A percentile compares a stretch with the other conserved stretches of the same genome.
Evolutionary conservation across 2,888 invertebrate genomes (phyloP).

Genomic region (Agrochola lychnidis): DNA sequence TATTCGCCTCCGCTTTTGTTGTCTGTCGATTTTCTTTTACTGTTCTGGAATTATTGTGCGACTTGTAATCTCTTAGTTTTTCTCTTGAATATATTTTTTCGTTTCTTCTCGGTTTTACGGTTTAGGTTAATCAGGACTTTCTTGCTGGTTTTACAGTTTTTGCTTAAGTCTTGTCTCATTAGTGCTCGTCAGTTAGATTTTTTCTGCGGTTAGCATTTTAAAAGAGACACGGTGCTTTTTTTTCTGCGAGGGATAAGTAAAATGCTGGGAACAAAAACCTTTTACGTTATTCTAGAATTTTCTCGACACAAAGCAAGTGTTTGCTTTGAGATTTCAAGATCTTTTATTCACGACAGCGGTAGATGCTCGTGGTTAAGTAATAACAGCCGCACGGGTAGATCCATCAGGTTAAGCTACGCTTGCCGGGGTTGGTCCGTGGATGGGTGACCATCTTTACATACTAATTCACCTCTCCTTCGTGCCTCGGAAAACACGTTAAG

Average conservation of each 20-base stretch:
- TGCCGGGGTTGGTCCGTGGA: too few relatives aligned
- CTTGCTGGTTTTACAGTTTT: conserved; percentile 35
- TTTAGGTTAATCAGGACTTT: conserved; percentile 27
- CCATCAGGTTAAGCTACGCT: too few relatives aligned
- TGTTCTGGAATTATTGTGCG: conserved; percentile 47
- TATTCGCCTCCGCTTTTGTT: conserved; percentile 34
- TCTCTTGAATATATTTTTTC: conserved; percentile 44
- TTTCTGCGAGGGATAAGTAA: conserved; percentile 24
- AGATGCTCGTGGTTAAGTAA: not conserved
- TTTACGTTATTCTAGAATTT: conserved; percentile 11
- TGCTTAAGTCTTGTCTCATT: conserved; percentile 40
- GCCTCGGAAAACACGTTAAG: too few relatives aligned
- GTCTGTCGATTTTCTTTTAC: conserved; percentile 48
- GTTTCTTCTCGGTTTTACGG: conserved; percentile 27
- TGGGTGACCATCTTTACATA: too few relatives aligned
- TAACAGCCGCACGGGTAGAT: too few relatives aligned
- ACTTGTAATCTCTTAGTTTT: conserved; percentile 53
- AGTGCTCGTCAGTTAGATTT: conserved; percentile 33
- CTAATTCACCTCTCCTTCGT: too few relatives aligned
- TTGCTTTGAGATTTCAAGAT: conserved; percentile 11
- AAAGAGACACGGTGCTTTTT: conserved; percentile 19
- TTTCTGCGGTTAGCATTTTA: conserved; percentile 37
- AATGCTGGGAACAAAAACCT: conserved; percentile 15
- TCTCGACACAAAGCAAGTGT: not conserved
- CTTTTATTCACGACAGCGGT: conserved; percentile 10